These are phyloP conservation scores for Sarcophilus harrisii DNA, from an alignment of 2,797 vertebrate species.

Conservation along the genomic window DNA sequence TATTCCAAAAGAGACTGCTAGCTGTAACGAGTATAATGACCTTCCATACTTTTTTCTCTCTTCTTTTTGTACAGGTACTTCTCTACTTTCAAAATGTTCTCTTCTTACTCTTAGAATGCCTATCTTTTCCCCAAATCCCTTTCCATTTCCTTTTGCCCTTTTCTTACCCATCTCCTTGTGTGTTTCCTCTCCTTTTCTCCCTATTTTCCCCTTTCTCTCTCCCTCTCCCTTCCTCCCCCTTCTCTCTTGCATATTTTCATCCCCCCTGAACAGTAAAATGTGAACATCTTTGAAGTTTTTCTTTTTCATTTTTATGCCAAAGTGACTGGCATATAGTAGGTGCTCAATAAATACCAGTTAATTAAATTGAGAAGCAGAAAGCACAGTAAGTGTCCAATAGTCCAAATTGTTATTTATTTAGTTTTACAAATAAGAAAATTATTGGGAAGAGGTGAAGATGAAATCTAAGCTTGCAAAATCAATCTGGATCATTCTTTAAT, in stretches of 20 bases:
- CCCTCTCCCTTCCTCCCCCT: background rate
- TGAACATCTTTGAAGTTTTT: background rate
- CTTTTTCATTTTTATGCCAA: background rate
- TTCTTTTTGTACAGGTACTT: background rate
- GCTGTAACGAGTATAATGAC: background rate
- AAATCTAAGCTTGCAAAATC: background rate
- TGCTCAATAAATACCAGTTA: background rate
- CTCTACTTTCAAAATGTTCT: background rate
- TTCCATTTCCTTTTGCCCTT: no score
- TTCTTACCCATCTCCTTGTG: accelerated
- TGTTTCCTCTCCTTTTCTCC: background rate
- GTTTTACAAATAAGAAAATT: background rate
- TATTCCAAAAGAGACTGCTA: background rate
- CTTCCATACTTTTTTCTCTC: background rate
- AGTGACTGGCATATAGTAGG: background rate
- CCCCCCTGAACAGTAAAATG: background rate
- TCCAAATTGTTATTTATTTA: background rate
- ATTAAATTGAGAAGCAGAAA: background rate
- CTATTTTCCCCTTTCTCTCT: no score
- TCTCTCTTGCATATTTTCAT: background rate
- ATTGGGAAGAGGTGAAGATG: background rate
- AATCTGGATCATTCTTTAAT: background rate
- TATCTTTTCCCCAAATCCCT: background rate
- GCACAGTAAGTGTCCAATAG: background rate
- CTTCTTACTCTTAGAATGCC: background rate